Conservation (phyloP, 2,797 vertebrate species). For the Pantherophis vulpinus region DNA sequence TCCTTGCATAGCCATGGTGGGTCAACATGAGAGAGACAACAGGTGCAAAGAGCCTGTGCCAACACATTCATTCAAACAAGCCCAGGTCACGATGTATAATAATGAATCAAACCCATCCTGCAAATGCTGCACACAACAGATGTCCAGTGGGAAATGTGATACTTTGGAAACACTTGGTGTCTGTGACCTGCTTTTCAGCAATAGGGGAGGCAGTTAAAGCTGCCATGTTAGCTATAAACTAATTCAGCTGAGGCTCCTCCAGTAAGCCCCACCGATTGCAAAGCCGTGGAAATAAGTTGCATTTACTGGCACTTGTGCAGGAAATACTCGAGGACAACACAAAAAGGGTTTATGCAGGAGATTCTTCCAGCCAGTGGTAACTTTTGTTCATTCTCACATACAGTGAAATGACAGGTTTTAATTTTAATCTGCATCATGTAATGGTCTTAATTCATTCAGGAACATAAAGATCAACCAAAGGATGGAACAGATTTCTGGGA, state of each 20-base stretch:
- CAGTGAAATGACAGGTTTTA: neutral
- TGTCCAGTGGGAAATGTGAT: slow-evolving; percentile 12
- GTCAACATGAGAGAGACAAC: neutral
- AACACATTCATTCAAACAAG: neutral
- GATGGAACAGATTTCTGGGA: neutral
- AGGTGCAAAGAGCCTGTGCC: slow-evolving; percentile 20
- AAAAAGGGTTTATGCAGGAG: neutral
- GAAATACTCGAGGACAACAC: neutral
- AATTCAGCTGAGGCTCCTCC: neutral
- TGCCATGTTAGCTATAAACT: neutral
- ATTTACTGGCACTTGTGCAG: neutral
- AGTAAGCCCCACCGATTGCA: neutral
- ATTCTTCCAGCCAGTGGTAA: neutral
- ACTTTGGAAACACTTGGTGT: neutral
- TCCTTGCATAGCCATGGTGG: neutral
- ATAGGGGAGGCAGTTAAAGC: neutral
- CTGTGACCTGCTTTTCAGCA: neutral
- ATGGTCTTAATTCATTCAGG: neutral
- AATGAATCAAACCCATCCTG: slow-evolving; percentile 2
- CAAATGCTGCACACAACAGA: slow-evolving; percentile 11
- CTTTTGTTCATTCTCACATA: neutral
- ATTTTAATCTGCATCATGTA: neutral
- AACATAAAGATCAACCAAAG: neutral
- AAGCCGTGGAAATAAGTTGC: neutral
- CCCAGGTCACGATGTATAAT: neutral